Evolutionary conservation across 35 echinoderm and acorn worm genomes (phyloP), one percentile per base, ranked within the genome.

Genomic region (Eucidaris tribuloides): DNA sequence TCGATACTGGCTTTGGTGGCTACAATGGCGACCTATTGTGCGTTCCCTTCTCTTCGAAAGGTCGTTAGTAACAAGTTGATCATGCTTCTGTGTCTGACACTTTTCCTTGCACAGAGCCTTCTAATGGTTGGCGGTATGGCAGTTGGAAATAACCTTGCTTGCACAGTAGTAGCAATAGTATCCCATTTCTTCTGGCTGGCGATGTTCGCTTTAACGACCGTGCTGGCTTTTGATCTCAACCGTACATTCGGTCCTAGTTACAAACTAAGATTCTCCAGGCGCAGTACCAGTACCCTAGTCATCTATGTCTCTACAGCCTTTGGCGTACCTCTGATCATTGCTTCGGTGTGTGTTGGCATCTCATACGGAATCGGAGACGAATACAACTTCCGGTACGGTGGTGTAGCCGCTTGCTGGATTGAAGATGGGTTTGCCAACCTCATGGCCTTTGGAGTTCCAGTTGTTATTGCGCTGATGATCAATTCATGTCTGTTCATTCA

Each of bases 111-210:
- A 0, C 66, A 72, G 40, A 23, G 33, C 37, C 40, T 72, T 37
- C 40, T 42, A 40, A 7, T 72, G 36, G 23, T 72, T 7, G 35
- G 66, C 19, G 66, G 66, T 25, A 40, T 42, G 33, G 66, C 37
- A 15, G 43, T 20, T 43, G 37, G 9, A 3, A n/a, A 13, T 43
- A 25, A 32, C 13, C 18, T 7, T 13, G 6, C 37, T 22, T 72
- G 66, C 35, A 40, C 35, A 43, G 40, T 72, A 0, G 28, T 72
- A 25, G 66, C 66, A 40, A 40, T 24, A 7, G 18, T 15, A 5
- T 72, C 66, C 32, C 66, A 72, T 20, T 72, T 72, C 38, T 72
- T 35, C 2, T 72, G 66, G 66, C 22, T 72, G 66, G 25, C 32
- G 35, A 40, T 72, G 27, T 72, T 72, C 38, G 25, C 66, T 20